These are phyloP conservation scores for Myotis davidii DNA, from an alignment of 2,113 vertebrate species.

Conservation along the genomic window DNA sequence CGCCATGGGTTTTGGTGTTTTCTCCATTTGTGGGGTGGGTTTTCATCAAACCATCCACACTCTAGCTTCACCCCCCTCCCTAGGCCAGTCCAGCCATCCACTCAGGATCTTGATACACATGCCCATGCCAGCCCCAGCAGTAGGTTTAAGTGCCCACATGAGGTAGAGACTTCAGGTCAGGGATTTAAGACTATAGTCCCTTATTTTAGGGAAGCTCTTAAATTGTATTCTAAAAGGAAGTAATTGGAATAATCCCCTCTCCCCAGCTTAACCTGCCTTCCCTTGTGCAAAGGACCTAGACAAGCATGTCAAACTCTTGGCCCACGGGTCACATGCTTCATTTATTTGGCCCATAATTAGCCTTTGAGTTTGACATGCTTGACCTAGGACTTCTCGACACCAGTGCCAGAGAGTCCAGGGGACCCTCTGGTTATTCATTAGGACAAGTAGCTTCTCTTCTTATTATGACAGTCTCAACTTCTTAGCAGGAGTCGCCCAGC, in stretches of 20 bases:
- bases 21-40: not conserved
- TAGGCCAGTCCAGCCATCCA: not conserved
- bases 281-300: not conserved
- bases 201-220: not conserved
- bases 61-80: accelerated
- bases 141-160: too few species aligned
- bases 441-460: not conserved
- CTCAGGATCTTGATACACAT: not conserved
- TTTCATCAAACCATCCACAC: not conserved
- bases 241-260: not conserved
- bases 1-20: not conserved
- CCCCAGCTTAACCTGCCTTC: not conserved
- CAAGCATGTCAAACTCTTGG: too few species aligned
- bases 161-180: not conserved
- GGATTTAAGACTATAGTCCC: not conserved
- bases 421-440: not conserved
- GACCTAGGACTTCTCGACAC: not conserved
- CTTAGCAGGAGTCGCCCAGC: not conserved
- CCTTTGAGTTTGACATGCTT: too few species aligned
- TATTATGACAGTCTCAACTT: not conserved
- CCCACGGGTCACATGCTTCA: too few species aligned
- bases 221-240: not conserved
- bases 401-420: not conserved
- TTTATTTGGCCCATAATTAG: too few species aligned
- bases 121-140: not conserved